phyloP scores from a whole-genome alignment of 2,797 vertebrate genomes.

The Okamejei kenojei region DNA sequence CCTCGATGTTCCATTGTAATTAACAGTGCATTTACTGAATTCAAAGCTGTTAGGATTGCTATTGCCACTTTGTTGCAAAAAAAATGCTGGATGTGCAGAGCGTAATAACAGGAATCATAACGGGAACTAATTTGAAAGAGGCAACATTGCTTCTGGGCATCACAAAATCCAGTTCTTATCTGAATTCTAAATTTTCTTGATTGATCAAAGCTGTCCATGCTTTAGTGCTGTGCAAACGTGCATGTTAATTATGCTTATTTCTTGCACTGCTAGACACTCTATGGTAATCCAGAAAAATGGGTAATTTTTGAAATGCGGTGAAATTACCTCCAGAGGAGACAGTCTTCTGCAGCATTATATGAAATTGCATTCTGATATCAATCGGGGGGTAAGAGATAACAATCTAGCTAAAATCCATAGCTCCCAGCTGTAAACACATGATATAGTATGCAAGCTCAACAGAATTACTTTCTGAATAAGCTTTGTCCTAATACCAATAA shows the following conservation, averaged over 20 bases:
- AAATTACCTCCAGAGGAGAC: neutral
- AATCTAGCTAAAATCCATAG: neutral
- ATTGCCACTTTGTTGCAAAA: neutral
- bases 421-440: neutral
- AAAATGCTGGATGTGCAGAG: neutral
- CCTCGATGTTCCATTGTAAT: neutral
- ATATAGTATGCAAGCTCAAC: neutral
- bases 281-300: neutral
- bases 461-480: neutral
- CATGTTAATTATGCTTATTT: neutral
- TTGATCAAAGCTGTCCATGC: neutral
- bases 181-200: neutral
- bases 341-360: neutral
- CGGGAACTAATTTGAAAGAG: neutral
- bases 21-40: neutral
- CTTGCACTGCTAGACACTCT: neutral
- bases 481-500: neutral
- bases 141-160: neutral
- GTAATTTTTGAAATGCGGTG: neutral
- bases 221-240: neutral
- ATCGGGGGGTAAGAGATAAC: neutral
- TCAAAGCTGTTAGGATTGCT: neutral
- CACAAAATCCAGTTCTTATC: neutral
- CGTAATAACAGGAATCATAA: neutral
- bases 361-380: neutral